Percentiles rank a stretch among this genome's conserved stretches.
Evolutionary conservation across 1,140 invertebrate genomes (phyloP).

Genomic region (Aricia agestis): DNA sequence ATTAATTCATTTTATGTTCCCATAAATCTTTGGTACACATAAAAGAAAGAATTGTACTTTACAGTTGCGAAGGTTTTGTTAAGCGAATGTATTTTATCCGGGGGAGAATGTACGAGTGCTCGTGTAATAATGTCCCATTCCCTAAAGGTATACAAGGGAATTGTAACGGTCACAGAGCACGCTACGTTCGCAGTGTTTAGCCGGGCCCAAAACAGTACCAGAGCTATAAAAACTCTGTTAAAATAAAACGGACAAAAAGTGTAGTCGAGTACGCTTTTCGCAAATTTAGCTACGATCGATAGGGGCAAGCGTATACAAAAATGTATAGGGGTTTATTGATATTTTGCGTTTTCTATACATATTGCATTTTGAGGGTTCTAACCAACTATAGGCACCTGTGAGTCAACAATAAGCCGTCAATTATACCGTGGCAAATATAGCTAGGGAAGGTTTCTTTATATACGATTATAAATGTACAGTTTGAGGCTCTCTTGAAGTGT

Average conservation of each 20-base stretch:
- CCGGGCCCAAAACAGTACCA: not conserved
- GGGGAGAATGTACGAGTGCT: not conserved
- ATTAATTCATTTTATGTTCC: too few species aligned
- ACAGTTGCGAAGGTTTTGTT: not conserved
- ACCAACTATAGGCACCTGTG: too few species aligned
- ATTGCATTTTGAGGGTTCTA: too few species aligned
- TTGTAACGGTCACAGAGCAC: constrained; percentile 11
- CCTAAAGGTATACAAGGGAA: constrained; percentile 7
- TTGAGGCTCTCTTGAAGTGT: too few species aligned
- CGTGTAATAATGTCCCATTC: constrained; percentile 9
- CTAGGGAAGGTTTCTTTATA: too few species aligned
- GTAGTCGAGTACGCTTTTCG: not conserved
- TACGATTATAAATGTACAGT: too few species aligned
- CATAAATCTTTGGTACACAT: not conserved
- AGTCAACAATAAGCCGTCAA: too few species aligned
- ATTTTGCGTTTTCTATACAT: too few species aligned
- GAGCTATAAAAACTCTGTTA: not conserved
- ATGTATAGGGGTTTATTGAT: too few species aligned
- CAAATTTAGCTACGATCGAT: not conserved
- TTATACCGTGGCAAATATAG: too few species aligned
- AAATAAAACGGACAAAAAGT: not conserved
- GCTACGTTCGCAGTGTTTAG: not conserved
- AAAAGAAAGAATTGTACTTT: not conserved
- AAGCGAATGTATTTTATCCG: not conserved
- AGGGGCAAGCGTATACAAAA: too few species aligned